These are phyloP conservation scores for Tokudaia muenninki DNA, from an alignment of 2,797 vertebrate genomes.

Conservation along the genomic window DNA sequence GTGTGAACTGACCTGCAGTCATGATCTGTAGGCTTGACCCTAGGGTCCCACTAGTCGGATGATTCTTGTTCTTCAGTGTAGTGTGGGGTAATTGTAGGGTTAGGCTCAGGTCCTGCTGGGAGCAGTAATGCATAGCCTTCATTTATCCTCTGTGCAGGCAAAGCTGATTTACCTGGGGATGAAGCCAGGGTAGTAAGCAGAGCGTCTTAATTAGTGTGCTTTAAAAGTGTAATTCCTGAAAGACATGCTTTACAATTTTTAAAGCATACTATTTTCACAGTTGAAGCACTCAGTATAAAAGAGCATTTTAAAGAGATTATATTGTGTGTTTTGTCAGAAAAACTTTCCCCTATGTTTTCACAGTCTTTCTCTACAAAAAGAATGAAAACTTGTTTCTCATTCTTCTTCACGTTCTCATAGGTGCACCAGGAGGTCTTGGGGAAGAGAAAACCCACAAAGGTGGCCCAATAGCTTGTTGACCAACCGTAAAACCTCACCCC, in stretches of 20 bases:
- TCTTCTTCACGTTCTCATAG: constrained; percentile 6
- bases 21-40: not conserved
- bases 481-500: not conserved
- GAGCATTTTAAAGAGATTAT: constrained; percentile 59
- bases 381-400: not conserved
- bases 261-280: constrained; percentile 65
- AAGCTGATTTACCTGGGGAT: constrained; percentile 31
- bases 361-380: constrained; percentile 23
- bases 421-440: not conserved
- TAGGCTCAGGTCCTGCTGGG: constrained; percentile 8
- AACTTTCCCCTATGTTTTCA: constrained; percentile 35
- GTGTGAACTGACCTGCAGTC: not conserved
- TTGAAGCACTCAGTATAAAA: constrained; percentile 47
- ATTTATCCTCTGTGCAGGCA: constrained; percentile 49
- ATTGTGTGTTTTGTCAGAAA: constrained; percentile 4
- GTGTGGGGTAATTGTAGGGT: not conserved
- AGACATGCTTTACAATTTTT: constrained; percentile 57
- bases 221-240: constrained; percentile 70
- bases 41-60: not conserved
- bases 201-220: constrained; percentile 47
- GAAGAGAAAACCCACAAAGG: constrained; percentile 38
- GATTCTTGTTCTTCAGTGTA: constrained; percentile 41
- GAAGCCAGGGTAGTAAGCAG: constrained; percentile 7
- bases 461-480: not conserved
- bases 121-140: constrained; percentile 6